phyloP scores from a whole-genome alignment of 1,140 invertebrate genomes.

The Hormaphis cornu region DNA sequence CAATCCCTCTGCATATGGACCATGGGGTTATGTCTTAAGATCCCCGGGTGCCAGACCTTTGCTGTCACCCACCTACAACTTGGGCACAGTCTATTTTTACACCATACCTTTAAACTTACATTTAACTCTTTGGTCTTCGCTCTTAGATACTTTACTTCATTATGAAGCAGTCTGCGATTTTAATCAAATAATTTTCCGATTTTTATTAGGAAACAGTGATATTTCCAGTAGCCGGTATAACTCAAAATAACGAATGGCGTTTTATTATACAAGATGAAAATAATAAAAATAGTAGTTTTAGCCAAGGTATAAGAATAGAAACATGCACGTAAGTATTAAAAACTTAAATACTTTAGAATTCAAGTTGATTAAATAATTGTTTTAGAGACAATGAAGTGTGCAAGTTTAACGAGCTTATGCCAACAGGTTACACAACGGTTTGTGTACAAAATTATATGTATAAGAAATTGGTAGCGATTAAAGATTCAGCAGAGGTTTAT shows the following conservation, averaged over 20 bases:
- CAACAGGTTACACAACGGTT: not conserved
- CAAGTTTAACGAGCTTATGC: not conserved
- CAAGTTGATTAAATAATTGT: not conserved
- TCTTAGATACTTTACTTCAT: no score
- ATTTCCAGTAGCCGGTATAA: slow-evolving; percentile 1
- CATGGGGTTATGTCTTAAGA: no score
- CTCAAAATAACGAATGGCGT: slow-evolving; percentile 5
- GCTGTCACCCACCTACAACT: no score
- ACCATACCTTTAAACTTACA: no score
- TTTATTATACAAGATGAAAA: slow-evolving; percentile 12
- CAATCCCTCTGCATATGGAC: no score
- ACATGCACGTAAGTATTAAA: slow-evolving; percentile 9
- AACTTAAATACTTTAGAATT: not conserved
- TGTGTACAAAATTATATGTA: slow-evolving; percentile 27
- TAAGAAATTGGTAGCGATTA: slow-evolving; percentile 13
- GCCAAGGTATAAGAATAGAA: slow-evolving; percentile 15
- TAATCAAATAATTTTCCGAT: not conserved
- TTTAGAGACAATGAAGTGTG: not conserved
- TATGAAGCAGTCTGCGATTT: no score
- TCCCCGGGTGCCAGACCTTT: no score
- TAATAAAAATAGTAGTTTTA: not conserved
- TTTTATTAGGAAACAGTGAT: slow-evolving; percentile 4
- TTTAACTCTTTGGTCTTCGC: no score
- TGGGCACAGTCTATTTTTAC: no score
- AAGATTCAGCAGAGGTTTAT: slow-evolving; percentile 13